These are phyloP conservation scores for Lasiurus cinereus DNA, from an alignment of 2,113 vertebrate species.

Conservation along the genomic window DNA sequence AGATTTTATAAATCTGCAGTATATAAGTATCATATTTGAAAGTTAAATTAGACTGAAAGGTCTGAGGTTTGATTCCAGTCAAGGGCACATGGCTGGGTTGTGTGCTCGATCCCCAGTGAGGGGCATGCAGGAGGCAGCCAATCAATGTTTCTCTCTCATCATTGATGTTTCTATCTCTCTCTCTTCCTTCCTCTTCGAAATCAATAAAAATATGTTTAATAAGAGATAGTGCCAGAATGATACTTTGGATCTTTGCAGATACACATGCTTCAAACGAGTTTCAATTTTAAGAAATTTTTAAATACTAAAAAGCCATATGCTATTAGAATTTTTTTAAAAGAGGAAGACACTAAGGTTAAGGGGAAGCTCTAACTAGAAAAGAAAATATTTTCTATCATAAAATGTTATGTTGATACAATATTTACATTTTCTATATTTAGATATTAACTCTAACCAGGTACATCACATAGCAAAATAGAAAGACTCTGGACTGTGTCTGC, in stretches of 20 bases:
- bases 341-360: background rate
- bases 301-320: background rate
- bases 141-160: no score
- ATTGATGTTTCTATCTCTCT: no score
- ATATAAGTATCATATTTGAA: background rate
- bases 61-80: no score
- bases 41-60: background rate
- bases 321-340: background rate
- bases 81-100: no score
- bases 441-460: background rate
- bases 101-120: no score
- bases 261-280: background rate
- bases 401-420: background rate
- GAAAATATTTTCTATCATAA: background rate
- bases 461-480: background rate
- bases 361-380: background rate
- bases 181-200: no score
- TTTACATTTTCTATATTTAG: background rate
- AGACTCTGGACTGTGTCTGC: background rate
- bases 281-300: background rate
- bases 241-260: background rate
- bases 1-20: background rate
- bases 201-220: no score
- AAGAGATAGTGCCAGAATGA: background rate
- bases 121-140: no score